These are phyloP conservation scores for Agrenia bidenticulata DNA, from an alignment of 2,888 invertebrate genomes.

Conservation along the genomic window DNA sequence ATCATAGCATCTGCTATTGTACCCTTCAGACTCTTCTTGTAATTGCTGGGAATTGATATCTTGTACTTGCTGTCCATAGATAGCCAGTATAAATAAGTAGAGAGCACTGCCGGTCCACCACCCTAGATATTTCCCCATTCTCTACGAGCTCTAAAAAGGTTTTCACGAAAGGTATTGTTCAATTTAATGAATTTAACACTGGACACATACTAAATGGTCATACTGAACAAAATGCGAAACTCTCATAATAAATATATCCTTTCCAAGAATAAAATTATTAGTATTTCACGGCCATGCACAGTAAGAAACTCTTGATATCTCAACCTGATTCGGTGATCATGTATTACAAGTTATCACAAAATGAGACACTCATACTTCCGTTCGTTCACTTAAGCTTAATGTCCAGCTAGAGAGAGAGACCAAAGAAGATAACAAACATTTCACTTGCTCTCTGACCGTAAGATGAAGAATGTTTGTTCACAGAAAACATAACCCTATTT, in stretches of 20 bases:
- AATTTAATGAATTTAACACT: too few relatives aligned
- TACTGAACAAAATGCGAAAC: too few relatives aligned
- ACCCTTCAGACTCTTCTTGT: conserved; percentile 14
- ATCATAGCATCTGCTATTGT: conserved; percentile 27
- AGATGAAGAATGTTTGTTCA: too few relatives aligned
- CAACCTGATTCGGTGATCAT: background rate
- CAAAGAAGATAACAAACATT: too few relatives aligned
- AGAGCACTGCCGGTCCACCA: conserved; percentile 12
- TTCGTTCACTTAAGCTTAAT: background rate
- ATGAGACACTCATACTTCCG: conserved; percentile 12
- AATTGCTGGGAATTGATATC: conserved; percentile 1
- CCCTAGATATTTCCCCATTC: conserved; percentile 7
- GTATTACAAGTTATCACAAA: conserved; percentile 6
- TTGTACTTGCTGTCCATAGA: background rate
- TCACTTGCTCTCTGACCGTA: too few relatives aligned
- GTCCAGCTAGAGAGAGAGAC: too few relatives aligned
- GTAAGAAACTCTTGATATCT: too few relatives aligned
- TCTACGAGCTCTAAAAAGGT: background rate
- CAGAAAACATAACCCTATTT: too few relatives aligned
- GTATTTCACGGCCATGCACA: too few relatives aligned
- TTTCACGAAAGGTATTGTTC: too few relatives aligned
- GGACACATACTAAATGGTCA: too few relatives aligned
- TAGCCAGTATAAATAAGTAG: background rate
- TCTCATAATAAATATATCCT: background rate
- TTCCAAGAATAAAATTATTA: conserved; percentile 2